Conservation (phyloP, 2,888 invertebrate genomes). For the Drosophila mercatorum region DNA sequence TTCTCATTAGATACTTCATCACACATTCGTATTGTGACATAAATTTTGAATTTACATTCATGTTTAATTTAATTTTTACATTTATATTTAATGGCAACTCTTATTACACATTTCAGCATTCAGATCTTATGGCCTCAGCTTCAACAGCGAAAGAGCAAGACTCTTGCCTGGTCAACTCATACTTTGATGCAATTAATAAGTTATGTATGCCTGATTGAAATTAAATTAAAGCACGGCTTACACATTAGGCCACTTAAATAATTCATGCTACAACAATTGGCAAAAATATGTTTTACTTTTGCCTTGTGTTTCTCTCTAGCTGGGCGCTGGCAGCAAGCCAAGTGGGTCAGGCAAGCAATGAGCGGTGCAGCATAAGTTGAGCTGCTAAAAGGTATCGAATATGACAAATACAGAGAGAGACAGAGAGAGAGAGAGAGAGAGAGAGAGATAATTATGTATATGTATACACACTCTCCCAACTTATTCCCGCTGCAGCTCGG, state of each 20-base stretch:
- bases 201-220: not conserved
- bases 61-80: too few species aligned
- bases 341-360: conserved; percentile 63
- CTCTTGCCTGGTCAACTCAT: not conserved
- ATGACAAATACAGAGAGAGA: conserved; percentile 7
- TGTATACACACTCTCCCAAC: too few species aligned
- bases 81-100: not conserved
- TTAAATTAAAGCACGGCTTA: not conserved
- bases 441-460: too few species aligned
- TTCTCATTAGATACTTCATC: too few species aligned
- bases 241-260: conserved; percentile 4
- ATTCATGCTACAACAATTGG: conserved; percentile 28
- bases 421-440: conserved; percentile 1
- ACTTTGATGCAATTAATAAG: not conserved
- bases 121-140: not conserved
- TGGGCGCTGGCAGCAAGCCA: conserved; percentile 73
- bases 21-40: too few species aligned
- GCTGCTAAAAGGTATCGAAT: conserved; percentile 44
- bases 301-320: conserved; percentile 38
- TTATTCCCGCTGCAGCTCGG: too few species aligned
- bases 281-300: conserved; percentile 40
- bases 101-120: not conserved
- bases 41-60: too few species aligned
- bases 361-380: conserved; percentile 16
- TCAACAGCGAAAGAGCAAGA: not conserved